Evolutionary conservation across 2,113 vertebrate genomes (phyloP), one percentile per base, ranked within the genome.

Genomic region (Atractosteus spatula): DNA sequence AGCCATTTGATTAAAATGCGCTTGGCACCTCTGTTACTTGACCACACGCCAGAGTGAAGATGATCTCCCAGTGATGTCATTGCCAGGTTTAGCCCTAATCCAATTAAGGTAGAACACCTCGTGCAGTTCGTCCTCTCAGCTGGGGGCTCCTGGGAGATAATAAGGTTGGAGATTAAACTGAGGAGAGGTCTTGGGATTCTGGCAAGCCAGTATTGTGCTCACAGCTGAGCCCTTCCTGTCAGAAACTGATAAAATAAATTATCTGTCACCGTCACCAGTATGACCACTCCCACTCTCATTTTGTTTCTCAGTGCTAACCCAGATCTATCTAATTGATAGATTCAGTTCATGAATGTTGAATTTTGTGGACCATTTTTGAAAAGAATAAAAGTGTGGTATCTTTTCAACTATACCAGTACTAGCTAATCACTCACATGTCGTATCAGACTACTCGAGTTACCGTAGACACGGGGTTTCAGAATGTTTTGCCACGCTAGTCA

Each of bases 81-180:
- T 41, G 17, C 67, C 61, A 54, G 41, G 45, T 70, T 65, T 70
- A 70, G 67, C 73, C 63, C 5, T 69, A 69, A 74, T 74, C 73
- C 73, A 74, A 69, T 74, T 74, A 74, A 55, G 66, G 59, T 67
- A 63, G 72, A 74, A 69, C 72, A 74, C 73, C 73, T 74, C 69
- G 67, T 70, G 62, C 61, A 45, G 67, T 3, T 65, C 51, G 8
- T 57, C n/a, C 41, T 64, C 44, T 4, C 12, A 29, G 59, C 66
- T 69, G 66, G 47, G 72, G 55, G 42, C 41, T 62, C 42, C 11
- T 1, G 63, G 16, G 43, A 73, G 71, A 68, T 68, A 68, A 74
- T 66, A 73, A 55, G 71, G 64, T 10, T 45, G 71, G 42, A 1
- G 66, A 62, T 54, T 68, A 65, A 44, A 62, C 56, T 44, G 14